These are phyloP conservation scores for Heliconius ismenius DNA, from an alignment of 2,888 invertebrate species.

Conservation along the genomic window DNA sequence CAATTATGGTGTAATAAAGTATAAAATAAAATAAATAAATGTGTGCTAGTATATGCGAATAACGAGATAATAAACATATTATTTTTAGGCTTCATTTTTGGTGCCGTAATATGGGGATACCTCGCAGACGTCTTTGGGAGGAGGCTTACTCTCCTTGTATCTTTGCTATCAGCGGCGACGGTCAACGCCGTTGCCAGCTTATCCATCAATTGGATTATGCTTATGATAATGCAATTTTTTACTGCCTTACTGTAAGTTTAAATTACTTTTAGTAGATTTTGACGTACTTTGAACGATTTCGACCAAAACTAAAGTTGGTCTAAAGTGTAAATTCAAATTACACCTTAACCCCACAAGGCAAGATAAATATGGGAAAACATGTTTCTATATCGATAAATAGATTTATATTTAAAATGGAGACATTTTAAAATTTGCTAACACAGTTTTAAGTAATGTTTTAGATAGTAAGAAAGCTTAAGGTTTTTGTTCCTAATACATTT, in stretches of 20 bases:
- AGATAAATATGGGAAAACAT: neutral
- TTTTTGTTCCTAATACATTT: neutral
- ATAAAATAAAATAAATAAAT: no score
- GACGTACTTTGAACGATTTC: neutral
- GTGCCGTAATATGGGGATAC: conserved; percentile 66
- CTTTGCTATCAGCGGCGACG: conserved; percentile 53
- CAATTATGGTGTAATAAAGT: no score
- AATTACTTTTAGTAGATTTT: neutral
- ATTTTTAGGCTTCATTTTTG: conserved; percentile 59
- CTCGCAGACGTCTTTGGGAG: conserved; percentile 66
- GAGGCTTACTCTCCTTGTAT: conserved; percentile 57
- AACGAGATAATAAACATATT: no score
- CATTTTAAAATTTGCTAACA: no score
- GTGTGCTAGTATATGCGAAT: no score
- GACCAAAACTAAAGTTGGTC: neutral
- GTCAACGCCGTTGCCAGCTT: conserved; percentile 64
- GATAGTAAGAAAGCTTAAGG: neutral
- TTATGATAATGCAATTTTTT: conserved; percentile 61
- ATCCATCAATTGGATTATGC: conserved; percentile 72
- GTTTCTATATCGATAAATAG: neutral
- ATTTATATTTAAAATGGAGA: no score
- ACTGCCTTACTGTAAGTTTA: conserved; percentile 64
- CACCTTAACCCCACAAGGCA: neutral
- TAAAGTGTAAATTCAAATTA: neutral
- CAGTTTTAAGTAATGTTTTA: no score